Base-by-base conservation (phyloP, 2,113 vertebrate species). In the Istiophorus platypterus region DNA sequence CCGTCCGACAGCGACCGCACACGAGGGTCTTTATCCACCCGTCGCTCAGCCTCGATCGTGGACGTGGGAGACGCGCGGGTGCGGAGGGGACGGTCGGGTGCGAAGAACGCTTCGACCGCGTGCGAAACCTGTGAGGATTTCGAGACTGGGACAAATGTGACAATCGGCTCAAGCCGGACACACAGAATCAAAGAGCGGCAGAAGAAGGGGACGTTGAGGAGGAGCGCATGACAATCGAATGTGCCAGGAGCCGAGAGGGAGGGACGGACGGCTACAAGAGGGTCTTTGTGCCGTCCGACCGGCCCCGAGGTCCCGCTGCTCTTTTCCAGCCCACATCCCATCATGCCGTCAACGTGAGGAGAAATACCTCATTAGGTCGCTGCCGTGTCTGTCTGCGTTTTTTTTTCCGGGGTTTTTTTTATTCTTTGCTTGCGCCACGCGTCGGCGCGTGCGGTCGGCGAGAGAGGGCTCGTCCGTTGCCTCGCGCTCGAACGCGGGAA, bases 281-380 rank as follows among this genome's bases (percentile, higher is more conserved):
- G 49, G 29, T 66, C 88, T 88, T 90, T 91, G 84, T 92, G 73
- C 39, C 1, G 52, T 80, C 78, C 71, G 69, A 67, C 72, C 79
- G 80, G 81, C 85, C 88, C 78, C 13, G 58, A 85, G 91, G 88
- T 80, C 65, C 76, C 37, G 83, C 65, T 86, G 89, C 90, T 88
- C 68, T 69, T 85, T 72, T 87, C 49, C 72, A 70, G 7, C 68
- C 80, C 69, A 79, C 88, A 87, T 87, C 90, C 85, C 62, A 80
- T 90, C 89, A 92, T 71, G 67, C 78, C 83, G 88, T 87, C 90
- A 88, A 84, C 87, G 80, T 79, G 85, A 85, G 85, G 86, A 82
- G n/a, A 49, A 76, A 82, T 74, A 85, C 68, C 84, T 89, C 82
- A 87, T 92, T 87, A 87, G 84, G 76, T 80, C 63, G 54, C 12